These are phyloP conservation scores for Neoaliturus tenellus DNA, from an alignment of 2,888 invertebrate genomes.

Conservation along the genomic window DNA sequence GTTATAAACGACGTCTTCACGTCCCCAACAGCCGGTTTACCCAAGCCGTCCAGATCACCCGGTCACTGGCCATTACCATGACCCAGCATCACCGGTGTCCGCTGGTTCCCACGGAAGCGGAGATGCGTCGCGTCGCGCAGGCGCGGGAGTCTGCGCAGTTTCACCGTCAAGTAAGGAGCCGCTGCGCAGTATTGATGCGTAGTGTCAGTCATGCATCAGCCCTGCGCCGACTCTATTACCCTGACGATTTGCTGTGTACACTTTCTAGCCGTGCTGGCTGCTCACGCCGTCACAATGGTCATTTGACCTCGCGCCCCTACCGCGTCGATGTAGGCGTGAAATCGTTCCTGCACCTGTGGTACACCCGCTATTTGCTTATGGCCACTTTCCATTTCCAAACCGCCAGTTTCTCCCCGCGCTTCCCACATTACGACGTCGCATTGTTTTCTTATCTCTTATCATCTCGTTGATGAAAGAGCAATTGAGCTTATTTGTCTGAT, in stretches of 20 bases:
- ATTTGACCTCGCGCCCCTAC: neutral
- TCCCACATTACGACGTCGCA: conserved; percentile 37
- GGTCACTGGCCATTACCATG: neutral
- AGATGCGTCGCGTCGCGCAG: neutral
- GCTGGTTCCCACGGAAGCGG: neutral
- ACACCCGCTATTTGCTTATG: neutral
- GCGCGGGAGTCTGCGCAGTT: neutral
- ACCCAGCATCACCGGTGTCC: neutral
- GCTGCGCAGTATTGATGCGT: conserved; percentile 12
- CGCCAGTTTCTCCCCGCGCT: conserved; percentile 8
- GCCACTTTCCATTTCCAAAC: conserved; percentile 47
- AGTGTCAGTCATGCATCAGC: conserved; percentile 7
- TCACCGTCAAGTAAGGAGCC: conserved; percentile 26
- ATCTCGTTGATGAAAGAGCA: conserved; percentile 37
- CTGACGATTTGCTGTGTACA: neutral
- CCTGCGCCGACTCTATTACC: neutral
- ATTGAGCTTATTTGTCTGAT: conserved; percentile 36
- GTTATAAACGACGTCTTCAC: too few species aligned
- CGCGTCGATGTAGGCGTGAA: conserved; percentile 12
- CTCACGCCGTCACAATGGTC: neutral
- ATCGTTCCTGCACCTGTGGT: conserved; percentile 3
- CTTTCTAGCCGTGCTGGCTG: neutral
- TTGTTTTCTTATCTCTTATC: conserved; percentile 25
- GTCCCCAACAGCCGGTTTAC: too few species aligned
- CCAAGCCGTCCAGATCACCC: too few species aligned